Base-by-base conservation (phyloP, 2,797 vertebrate genomes). In the Glyptemys insculpta region DNA sequence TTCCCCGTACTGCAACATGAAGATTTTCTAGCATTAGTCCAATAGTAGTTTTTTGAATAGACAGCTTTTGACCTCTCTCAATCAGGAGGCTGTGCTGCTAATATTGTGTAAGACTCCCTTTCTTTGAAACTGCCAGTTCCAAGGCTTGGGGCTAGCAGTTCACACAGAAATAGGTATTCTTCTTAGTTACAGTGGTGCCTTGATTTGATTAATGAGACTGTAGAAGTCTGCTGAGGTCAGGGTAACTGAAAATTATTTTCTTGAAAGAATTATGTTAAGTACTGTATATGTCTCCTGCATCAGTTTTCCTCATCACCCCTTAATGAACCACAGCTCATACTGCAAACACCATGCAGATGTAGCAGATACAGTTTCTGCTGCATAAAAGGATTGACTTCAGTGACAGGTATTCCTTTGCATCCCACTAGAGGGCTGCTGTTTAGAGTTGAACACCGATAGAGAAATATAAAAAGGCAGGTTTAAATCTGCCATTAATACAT, bases 211-310 rank as follows among this genome's bases (percentile, higher is more conserved):
- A 15, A 65, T 56, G 44, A 12, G 4, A 56, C 21, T 47, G 7
- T 0, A 79, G 52, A n/a, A 6, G 21, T 1, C 54, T 91, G 47
- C n/a, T 81, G 34, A 19, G 21, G 50, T 31, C 50, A 89, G 25
- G 1, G 25, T 50, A 15, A 11, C 3, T 0, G 0, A 79, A 72
- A 82, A 88, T 49, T 27, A 82, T 57, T 88, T 74, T 56, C 65
- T 50, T 74, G 31, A 82, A 56, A 18, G 86, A 90, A 34, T 14
- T 12, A 29, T 5, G 27, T 72, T 37, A 83, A 54, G 37, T 14
- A 8, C 6, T 31, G 1, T 0, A 0, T 27, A 0, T 27, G 34
- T 5, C 25, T 31, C n/a, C 11, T 25, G 44, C 29, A 52, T 0
- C 4, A 34, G 7, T 47, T 54, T 74, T 21, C 8, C 18, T 12